Evolutionary conservation across 2,888 invertebrate genomes (phyloP).

Genomic region (Agriotes lineatus): DNA sequence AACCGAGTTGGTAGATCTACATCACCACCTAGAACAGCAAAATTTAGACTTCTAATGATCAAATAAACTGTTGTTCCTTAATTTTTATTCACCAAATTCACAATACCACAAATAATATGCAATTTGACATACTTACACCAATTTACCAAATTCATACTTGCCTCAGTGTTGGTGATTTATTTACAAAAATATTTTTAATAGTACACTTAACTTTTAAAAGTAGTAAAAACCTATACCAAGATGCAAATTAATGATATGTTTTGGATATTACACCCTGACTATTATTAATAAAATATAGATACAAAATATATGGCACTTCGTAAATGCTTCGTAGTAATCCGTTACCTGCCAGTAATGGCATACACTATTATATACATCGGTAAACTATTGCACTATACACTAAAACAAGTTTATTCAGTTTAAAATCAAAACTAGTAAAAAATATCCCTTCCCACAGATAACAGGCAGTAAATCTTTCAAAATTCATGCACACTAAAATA

Average conservation of each 20-base stretch:
- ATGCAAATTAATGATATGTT: constrained; percentile 9
- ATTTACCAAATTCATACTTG: constrained; percentile 1
- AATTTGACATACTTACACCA: not conserved
- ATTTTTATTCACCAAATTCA: constrained; percentile 9
- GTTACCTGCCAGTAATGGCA: constrained; percentile 12
- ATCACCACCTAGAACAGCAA: constrained; percentile 56
- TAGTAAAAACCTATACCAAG: not conserved
- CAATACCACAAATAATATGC: constrained; percentile 3
- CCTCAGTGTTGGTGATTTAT: not conserved
- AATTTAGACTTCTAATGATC: constrained; percentile 24
- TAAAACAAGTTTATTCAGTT: not conserved
- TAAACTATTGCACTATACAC: not conserved
- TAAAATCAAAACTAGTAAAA: not conserved
- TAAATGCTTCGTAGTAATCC: constrained; percentile 23
- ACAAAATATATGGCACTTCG: constrained; percentile 24
- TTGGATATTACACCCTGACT: constrained; percentile 6
- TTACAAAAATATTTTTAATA: constrained; percentile 4
- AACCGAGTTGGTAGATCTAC: constrained; percentile 60
- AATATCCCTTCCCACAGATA: not conserved
- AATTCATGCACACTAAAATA: not conserved
- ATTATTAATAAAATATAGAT: constrained; percentile 1
- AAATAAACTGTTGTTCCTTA: no score
- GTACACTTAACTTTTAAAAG: not conserved
- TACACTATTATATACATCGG: not conserved
- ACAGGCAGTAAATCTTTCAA: not conserved